These are phyloP conservation scores for Tympanoctomys barrerae DNA, from an alignment of 2,797 vertebrate species.

Conservation along the genomic window DNA sequence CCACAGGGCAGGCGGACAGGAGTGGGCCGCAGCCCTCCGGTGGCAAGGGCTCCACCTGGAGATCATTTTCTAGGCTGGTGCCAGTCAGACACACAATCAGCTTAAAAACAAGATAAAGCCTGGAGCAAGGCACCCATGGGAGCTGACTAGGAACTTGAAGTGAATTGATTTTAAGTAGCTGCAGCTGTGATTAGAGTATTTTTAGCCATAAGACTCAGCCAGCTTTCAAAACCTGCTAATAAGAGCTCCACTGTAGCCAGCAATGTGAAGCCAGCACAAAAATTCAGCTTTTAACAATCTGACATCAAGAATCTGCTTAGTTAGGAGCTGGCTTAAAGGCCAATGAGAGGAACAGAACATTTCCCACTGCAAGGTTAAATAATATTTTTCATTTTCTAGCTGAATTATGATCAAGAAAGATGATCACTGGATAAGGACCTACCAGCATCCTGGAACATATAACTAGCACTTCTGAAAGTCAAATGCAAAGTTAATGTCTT, in stretches of 20 bases:
- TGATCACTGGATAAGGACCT: neutral
- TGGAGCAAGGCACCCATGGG: neutral
- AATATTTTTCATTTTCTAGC: conserved; percentile 27
- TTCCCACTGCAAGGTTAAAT: neutral
- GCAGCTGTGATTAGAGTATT: conserved; percentile 64
- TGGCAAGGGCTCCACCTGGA: neutral
- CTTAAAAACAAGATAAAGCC: neutral
- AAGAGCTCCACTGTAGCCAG: conserved; percentile 15
- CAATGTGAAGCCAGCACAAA: conserved; percentile 48
- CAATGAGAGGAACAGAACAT: neutral
- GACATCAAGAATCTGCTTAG: conserved; percentile 55
- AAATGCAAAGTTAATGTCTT: neutral
- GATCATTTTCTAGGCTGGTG: neutral
- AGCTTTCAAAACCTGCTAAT: conserved; percentile 62
- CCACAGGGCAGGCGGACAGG: neutral
- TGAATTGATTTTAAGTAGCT: conserved; percentile 64
- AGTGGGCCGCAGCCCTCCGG: neutral
- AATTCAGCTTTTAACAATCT: conserved; percentile 22
- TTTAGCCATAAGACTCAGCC: conserved; percentile 51
- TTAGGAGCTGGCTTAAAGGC: conserved; percentile 22
- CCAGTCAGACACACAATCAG: conserved; percentile 19
- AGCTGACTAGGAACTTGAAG: neutral
- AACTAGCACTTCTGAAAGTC: neutral
- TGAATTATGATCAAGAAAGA: neutral
- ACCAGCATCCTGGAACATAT: neutral